phyloP scores from a whole-genome alignment of 2,113 vertebrate species.

The Nothocercus julius region DNA sequence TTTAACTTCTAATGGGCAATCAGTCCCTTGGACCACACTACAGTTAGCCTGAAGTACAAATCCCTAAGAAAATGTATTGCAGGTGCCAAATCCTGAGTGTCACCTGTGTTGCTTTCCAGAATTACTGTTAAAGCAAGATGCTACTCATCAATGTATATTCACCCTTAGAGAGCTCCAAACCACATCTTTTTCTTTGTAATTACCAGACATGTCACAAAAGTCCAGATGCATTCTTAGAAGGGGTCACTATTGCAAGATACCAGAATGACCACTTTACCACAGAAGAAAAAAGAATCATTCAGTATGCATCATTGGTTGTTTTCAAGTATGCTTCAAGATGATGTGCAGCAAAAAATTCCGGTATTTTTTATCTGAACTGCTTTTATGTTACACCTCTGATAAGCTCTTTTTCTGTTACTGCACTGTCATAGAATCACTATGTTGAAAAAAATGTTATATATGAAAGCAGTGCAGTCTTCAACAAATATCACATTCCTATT shows the following conservation, averaged over 20 bases:
- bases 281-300: background rate
- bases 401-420: background rate
- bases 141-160: background rate
- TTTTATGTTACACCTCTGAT: background rate
- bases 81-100: background rate
- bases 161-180: background rate
- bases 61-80: background rate
- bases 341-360: background rate
- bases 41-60: background rate
- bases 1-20: fast-evolving
- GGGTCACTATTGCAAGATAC: background rate
- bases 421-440: background rate
- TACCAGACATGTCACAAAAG: background rate
- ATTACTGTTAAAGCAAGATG: background rate
- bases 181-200: background rate
- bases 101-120: background rate
- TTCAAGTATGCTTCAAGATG: background rate
- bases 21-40: background rate
- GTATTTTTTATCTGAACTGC: background rate
- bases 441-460: background rate
- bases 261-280: background rate
- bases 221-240: background rate
- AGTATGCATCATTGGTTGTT: too few relatives aligned
- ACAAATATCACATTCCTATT: background rate
- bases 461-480: background rate